Evolutionary conservation across 2,888 invertebrate species (phyloP), one percentile per base, ranked within the genome.

Genomic region (Caradrina clavipalpis): DNA sequence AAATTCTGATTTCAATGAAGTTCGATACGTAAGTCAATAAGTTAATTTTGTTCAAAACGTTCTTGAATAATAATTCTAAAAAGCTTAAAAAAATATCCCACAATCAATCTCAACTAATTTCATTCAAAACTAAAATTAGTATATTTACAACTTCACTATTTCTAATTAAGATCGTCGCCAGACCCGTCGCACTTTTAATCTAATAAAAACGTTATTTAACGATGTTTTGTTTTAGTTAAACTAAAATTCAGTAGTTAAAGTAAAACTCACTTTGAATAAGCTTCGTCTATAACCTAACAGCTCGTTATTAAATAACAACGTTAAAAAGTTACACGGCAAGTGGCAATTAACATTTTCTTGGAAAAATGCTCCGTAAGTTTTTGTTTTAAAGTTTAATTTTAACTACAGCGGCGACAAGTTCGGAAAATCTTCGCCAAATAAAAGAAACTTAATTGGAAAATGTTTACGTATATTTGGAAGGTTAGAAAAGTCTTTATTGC

Each of bases 221-320:
- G 31, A 22, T 42, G 54, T 75, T 70, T 42, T 49, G 53, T 54
- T 68, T 76, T 35, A 49, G 2, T 7, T 35, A 21, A 39, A 31
- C 69, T 76, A n/a, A 76, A 75, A 59, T 75, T 19, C n/a, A 76
- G 63, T 62, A 62, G 49, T 81, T 53, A 49, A 62, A 65, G 31
- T 69, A 47, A 78, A 78, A 67, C 60, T 72, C 54, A 61, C 63
- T 81, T 72, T 61, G 60, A 81, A 65, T 76, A 62, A 67, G 62
- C 63, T 66, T 54, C 65, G 59, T 65, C 59, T 66, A 60, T 39
- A 56, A 63, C 21, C 56, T 81, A 78, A 81, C 73, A 71, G 72
- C 60, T 80, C 69, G 78, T 81, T 78, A 81, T 81, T 71, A 81
- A 78, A 81, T 78, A 71, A 78, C 56, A 78, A 78, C 56, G 72